Base-by-base conservation (phyloP, 2,888 invertebrate genomes). In the Acanthacorydalis orientalis region DNA sequence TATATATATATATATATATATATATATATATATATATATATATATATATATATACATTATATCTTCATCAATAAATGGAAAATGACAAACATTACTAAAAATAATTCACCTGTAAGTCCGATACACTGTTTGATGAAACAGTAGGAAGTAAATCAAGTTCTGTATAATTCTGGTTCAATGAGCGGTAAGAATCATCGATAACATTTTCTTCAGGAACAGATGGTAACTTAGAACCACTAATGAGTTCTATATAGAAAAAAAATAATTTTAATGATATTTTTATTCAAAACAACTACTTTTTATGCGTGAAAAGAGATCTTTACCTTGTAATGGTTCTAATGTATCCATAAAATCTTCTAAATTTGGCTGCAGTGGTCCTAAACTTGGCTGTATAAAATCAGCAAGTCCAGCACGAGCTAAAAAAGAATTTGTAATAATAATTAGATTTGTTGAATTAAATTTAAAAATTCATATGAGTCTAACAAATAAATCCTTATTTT, bases 321-420 rank as follows among this genome's bases (percentile, higher is more conserved):
- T 68, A 84, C 85, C 87, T 68, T 83, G 85, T 53, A 87, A 71
- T 7, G 86, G 88, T 66, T 89, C 83, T 64, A 89, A 72, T 52
- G 84, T 85, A 60, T 90, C 90, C 87, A 90, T 90, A 67, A 89
- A 89, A 68, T 92, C 92, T 62, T 93, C 92, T 59, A 96, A 75
- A 69, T 90, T 92, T 53, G 98, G 97, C 68, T 98, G 97, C 51
- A 98, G 71, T 47, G 96, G 93, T 38, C 93, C 87, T 60, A 98
- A 77, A 62, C 95, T 95, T 46, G 98, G 98, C 69, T 98, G 98
- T 65, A 98, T 95, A 62, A 97, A 91, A 69, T 98, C 95, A 44
- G 95, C 91, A 61, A 88, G 74, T 59, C 84, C 85, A 47, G 89
- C 87, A 64, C 85, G 78, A 45, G 86, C 88, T 87, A 65, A 37